Conservation (phyloP, 2,797 vertebrate species). For the Toxotes lorentzi region DNA sequence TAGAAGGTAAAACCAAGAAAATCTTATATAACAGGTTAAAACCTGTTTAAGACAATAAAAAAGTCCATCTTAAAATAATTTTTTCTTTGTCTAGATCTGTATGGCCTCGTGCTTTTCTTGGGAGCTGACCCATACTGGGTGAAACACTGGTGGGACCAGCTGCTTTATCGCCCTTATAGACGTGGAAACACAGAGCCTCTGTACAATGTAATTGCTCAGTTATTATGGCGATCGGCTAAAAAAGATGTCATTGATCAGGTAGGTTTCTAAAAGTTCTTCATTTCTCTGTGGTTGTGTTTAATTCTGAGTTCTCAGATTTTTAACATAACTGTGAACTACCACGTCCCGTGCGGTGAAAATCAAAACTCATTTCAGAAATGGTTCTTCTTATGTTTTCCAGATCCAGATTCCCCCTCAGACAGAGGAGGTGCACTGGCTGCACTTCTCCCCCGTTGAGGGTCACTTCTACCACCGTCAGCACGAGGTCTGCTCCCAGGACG, state of each 20-base stretch:
- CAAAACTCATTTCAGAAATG: background rate
- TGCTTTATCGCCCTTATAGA: constrained; percentile 95
- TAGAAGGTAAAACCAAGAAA: constrained; percentile 89
- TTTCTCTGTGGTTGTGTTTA: background rate
- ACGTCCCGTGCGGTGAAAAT: background rate
- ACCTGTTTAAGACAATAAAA: background rate
- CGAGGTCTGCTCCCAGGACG: constrained; percentile 98
- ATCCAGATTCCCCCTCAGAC: constrained; percentile 98
- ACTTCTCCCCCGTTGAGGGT: constrained; percentile 97
- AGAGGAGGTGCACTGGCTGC: constrained; percentile 96
- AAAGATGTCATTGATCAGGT: constrained; percentile 99
- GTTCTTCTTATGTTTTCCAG: constrained; percentile 71
- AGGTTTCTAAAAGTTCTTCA: constrained; percentile 14
- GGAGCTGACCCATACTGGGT: constrained; percentile 98
- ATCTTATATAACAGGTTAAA: background rate
- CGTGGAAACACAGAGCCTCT: constrained; percentile 91
- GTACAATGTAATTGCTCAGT: constrained; percentile 90
- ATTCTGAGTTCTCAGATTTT: background rate
- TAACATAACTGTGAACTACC: background rate
- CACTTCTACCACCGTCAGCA: constrained; percentile 99
- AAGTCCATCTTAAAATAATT: background rate
- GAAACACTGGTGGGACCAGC: constrained; percentile 97
- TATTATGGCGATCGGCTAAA: constrained; percentile 97
- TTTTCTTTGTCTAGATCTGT: constrained; percentile 88
- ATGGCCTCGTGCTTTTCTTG: constrained; percentile 96